A percentile compares a stretch with the other conserved stretches of the same genome.
phyloP scores from a whole-genome alignment of 2,113 vertebrate genomes.

The Psettodes erumei region DNA sequence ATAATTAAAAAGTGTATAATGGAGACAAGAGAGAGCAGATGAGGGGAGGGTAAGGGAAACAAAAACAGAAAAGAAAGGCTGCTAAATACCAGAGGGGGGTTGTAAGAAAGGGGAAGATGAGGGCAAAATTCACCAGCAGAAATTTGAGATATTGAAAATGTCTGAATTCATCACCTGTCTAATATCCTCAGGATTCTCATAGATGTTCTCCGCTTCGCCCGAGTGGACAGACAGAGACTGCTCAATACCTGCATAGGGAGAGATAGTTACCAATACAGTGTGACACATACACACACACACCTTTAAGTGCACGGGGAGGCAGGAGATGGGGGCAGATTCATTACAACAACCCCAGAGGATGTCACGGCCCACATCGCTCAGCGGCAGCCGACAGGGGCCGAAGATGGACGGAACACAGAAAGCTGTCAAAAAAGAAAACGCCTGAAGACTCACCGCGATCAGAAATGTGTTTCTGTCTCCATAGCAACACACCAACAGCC shows the following conservation, averaged over 20 bases:
- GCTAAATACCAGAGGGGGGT: not conserved
- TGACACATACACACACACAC: slow-evolving; percentile 11
- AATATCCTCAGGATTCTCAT: slow-evolving; percentile 83
- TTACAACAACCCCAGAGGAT: slow-evolving; percentile 73
- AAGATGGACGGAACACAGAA: slow-evolving; percentile 65
- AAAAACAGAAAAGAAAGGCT: not conserved
- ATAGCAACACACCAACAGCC: slow-evolving; percentile 83
- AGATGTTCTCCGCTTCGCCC: slow-evolving; percentile 81
- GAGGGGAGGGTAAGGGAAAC: not conserved
- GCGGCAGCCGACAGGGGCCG: slow-evolving; percentile 61
- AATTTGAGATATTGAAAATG: slow-evolving; percentile 32
- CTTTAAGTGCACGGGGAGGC: slow-evolving; percentile 2
- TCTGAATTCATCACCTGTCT: slow-evolving; percentile 80
- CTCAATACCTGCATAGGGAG: slow-evolving; percentile 73
- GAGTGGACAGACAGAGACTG: slow-evolving; percentile 78
- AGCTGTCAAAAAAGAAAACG: slow-evolving; percentile 65
- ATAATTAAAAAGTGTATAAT: slow-evolving; percentile 15
- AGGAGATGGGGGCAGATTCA: slow-evolving; percentile 60
- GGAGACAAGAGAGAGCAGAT: slow-evolving; percentile 24
- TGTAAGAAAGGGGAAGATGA: not conserved
- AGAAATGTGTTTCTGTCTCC: slow-evolving; percentile 82
- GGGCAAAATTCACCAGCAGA: not conserved
- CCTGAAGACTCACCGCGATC: slow-evolving; percentile 78
- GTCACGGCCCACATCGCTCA: slow-evolving; percentile 70
- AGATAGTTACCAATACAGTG: slow-evolving; percentile 33